Conservation (phyloP, 1,140 invertebrate genomes). For the Euwallacea similis region DNA sequence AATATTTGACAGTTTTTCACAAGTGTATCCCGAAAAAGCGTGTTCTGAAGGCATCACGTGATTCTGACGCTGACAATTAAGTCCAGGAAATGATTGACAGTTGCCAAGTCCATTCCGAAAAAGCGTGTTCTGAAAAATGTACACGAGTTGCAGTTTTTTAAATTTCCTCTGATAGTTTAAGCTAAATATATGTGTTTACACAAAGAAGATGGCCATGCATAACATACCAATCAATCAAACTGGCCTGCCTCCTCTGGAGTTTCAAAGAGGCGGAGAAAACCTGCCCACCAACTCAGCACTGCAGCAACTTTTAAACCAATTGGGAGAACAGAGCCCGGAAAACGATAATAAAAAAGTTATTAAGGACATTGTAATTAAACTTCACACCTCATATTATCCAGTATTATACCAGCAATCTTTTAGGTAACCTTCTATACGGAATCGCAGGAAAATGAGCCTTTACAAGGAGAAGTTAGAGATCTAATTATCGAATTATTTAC, state of each 20-base stretch:
- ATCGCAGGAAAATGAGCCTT: slow-evolving; percentile 24
- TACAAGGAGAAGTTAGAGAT: slow-evolving; percentile 20
- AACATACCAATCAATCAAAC: no score
- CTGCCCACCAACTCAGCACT: slow-evolving; percentile 9
- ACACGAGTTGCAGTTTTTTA: slow-evolving; percentile 16
- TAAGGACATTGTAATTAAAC: slow-evolving; percentile 37
- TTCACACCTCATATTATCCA: not conserved
- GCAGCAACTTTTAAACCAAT: slow-evolving; percentile 30
- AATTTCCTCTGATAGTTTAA: slow-evolving; percentile 1
- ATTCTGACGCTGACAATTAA: no score
- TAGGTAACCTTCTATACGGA: slow-evolving; percentile 33
- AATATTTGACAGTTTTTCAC: no score
- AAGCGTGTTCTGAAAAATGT: slow-evolving; percentile 29
- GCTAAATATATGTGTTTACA: not conserved
- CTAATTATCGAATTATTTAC: slow-evolving; percentile 37
- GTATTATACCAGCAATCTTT: slow-evolving; percentile 19
- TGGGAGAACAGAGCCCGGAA: slow-evolving; percentile 24
- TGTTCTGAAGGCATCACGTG: no score
- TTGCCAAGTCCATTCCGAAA: not conserved
- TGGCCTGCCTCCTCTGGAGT: slow-evolving; percentile 18
- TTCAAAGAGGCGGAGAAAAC: slow-evolving; percentile 15
- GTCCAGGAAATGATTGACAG: no score
- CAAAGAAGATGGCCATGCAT: not conserved
- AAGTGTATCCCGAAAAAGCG: no score
- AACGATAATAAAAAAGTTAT: slow-evolving; percentile 36